phyloP scores from a whole-genome alignment of 2,888 invertebrate genomes.

The Cataglyphis rosenhaueri region DNA sequence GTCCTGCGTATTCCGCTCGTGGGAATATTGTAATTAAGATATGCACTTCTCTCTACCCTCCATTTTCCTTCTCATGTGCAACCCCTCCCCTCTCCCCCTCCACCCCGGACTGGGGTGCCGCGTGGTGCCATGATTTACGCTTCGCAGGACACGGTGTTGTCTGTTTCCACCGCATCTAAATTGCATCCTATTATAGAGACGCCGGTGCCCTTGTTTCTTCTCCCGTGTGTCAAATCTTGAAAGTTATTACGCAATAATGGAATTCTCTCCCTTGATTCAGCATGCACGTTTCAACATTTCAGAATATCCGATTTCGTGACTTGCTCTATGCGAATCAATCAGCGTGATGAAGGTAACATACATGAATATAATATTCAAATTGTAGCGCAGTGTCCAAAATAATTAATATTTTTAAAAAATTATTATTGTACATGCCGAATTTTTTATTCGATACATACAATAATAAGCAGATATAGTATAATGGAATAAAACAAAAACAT shows the following conservation, averaged over 20 bases:
- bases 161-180: constrained; percentile 76
- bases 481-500: too few relatives aligned
- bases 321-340: not conserved
- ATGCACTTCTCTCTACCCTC: constrained; percentile 78
- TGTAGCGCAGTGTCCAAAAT: not conserved
- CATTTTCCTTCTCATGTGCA: constrained; percentile 68
- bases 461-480: not conserved
- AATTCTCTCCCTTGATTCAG: constrained; percentile 18
- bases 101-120: constrained; percentile 39
- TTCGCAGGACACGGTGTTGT: constrained; percentile 75
- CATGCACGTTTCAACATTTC: not conserved
- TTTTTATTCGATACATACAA: not conserved
- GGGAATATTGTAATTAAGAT: constrained; percentile 84
- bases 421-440: not conserved
- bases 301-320: not conserved
- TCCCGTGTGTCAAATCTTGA: constrained; percentile 22
- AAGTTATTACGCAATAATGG: constrained; percentile 35
- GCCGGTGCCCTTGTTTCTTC: constrained; percentile 32
- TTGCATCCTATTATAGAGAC: constrained; percentile 74
- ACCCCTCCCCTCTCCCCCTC: not conserved
- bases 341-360: not conserved
- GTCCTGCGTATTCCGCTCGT: constrained; percentile 78
- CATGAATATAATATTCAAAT: not conserved
- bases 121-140: constrained; percentile 75
- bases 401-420: not conserved